Evolutionary conservation across 2,797 vertebrate species (phyloP), one percentile per base, ranked within the genome.

Genomic region (Nyctalus aviator): DNA sequence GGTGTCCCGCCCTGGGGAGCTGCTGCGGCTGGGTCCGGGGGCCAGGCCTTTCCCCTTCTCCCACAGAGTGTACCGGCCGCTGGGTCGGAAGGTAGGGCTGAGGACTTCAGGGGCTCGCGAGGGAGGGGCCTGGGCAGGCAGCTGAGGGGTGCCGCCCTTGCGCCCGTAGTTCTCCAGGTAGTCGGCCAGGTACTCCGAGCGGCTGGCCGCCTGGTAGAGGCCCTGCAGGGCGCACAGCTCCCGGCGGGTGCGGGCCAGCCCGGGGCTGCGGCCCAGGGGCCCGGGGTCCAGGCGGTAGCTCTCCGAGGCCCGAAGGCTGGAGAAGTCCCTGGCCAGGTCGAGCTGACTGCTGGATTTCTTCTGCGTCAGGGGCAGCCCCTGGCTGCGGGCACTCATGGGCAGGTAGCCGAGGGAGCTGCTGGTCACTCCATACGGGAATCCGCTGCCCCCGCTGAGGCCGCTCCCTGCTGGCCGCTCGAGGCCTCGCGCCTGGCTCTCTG

Each of bases 261-360:
- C 94, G 12, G 98, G 84, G 17, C 97, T 73, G 0, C 87, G 71
- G 44, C 91, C 68, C 90, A 97, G 59, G 88, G 92, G 93, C 48
- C 93, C 88, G 0, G 93, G 13, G 3, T 98, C 98, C 71, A 91
- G 4, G 3, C 95, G 95, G 85, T 98, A 98, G 0, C 98, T 98
- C 35, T 98, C 94, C 21, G 99, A 98, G 10, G 93, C 98, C 69
- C 98, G 98, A 96, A 99, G 98, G 94, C 98, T 98, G 7, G 99
- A 98, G 90, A 99, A 98, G 95, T 99, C 99, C 86, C 98, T 98
- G 14, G 98, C 98, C 98, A 99, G 97, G 98, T 99, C 99, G 2
- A 98, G 99, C 96, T 99, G 99, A 97, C 99, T 99, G 94, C 98
- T 98, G 3, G 99, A 99, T 97, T 99, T 99, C 84, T 98, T 99